These are phyloP conservation scores for Hepsetus odoe DNA, from an alignment of 2,113 vertebrate genomes.

Conservation along the genomic window DNA sequence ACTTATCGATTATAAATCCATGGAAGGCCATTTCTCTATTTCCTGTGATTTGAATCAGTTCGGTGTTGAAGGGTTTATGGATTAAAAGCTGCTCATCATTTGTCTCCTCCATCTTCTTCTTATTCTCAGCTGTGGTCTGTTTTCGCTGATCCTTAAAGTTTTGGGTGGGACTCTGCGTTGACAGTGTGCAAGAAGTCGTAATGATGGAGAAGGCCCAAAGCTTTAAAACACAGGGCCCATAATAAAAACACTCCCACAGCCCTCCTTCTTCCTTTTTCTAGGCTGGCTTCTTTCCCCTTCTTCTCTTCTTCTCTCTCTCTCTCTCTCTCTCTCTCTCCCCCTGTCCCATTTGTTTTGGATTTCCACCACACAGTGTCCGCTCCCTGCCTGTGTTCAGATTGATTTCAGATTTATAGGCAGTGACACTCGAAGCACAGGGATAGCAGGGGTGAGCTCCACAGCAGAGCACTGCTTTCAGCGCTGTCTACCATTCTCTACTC, in stretches of 20 bases:
- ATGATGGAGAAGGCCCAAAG: slow-evolving; percentile 8
- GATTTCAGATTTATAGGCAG: slow-evolving; percentile 37
- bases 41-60: slow-evolving; percentile 8
- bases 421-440: slow-evolving; percentile 26
- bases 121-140: slow-evolving; percentile 5
- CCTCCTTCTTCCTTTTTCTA: background rate
- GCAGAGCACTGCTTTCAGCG: slow-evolving; percentile 3
- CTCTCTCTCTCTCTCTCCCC: background rate
- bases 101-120: background rate
- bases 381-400: slow-evolving; percentile 33
- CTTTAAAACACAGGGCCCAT: slow-evolving; percentile 24
- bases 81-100: slow-evolving; percentile 16
- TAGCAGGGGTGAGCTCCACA: slow-evolving; percentile 7
- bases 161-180: background rate
- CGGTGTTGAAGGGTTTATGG: slow-evolving; percentile 22
- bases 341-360: slow-evolving; percentile 7
- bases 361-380: background rate
- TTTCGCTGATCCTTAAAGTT: slow-evolving; percentile 37
- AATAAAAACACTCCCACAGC: background rate
- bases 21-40: slow-evolving; percentile 1
- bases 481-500: slow-evolving; percentile 15
- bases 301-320: background rate
- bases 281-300: background rate
- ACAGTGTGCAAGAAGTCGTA: slow-evolving; percentile 2
- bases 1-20: slow-evolving; percentile 14